Conservation (phyloP, 2,888 invertebrate genomes). For the Athalia cordata region DNA sequence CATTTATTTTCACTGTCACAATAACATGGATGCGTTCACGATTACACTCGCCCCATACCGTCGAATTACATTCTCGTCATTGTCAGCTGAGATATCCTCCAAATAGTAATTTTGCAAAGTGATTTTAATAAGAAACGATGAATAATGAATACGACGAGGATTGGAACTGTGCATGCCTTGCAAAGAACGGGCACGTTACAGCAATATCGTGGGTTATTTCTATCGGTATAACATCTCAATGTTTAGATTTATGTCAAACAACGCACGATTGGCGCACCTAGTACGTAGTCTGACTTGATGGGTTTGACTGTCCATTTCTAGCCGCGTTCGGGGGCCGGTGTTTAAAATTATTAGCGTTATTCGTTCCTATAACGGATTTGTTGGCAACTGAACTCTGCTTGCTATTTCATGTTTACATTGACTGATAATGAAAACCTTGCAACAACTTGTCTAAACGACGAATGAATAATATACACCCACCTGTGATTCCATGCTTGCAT, state of each 20-base stretch:
- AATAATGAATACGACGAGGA: not conserved
- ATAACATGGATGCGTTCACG: too few species aligned
- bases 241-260: slow-evolving; percentile 3
- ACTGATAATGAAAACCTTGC: not conserved
- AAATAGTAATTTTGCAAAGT: too few species aligned
- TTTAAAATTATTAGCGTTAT: not conserved
- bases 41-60: too few species aligned
- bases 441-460: slow-evolving; percentile 3
- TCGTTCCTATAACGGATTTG: not conserved
- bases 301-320: too few species aligned
- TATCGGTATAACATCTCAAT: not conserved
- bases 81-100: too few species aligned
- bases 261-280: slow-evolving; percentile 18
- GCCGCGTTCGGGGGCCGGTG: too few species aligned
- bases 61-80: too few species aligned
- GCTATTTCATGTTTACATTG: not conserved
- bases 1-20: not conserved
- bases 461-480: slow-evolving; percentile 35
- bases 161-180: slow-evolving; percentile 20
- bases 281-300: too few species aligned
- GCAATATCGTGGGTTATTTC: slow-evolving; percentile 13
- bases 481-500: slow-evolving; percentile 77
- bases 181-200: slow-evolving; percentile 2
- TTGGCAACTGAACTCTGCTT: not conserved
- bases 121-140: not conserved